Base-by-base conservation (phyloP, 2,113 vertebrate species). In the Apus apus region DNA sequence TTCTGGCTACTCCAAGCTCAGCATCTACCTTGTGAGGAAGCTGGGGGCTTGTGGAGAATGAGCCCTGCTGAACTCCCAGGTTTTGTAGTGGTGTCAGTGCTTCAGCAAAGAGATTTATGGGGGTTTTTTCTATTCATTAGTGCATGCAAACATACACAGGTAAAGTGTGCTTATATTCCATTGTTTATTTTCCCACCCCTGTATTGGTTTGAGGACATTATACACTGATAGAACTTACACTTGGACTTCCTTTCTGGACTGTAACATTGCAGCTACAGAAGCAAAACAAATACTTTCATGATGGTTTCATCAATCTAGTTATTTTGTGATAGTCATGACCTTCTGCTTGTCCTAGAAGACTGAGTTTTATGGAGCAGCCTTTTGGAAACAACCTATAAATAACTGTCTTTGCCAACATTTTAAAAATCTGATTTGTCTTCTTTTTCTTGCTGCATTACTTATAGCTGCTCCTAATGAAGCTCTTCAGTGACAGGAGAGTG, bases 101-200 rank as follows among this genome's bases (percentile, higher is more conserved):
- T 70, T 67, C 48, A 65, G 38, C 32, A 38, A 34, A 71, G 60
- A 36, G 13, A 46, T 70, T 50, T 76, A 4, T n/a, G 16, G 12
- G 3, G 2, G 6, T 20, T 51, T 38, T 60, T 82, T 46, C 36
- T 32, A 34, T 13, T 38, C 62, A 1, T 74, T 36, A 50, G 48
- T 40, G 7, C 30, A 32, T 26, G 12, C 27, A 61, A 50, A 13
- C 29, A 20, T 1, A 58, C 0, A 1, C 45, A 64, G 15, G 8
- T 30, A 5, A 72, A 65, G 26, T 4, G 7, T 32, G 13, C 8
- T 89, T 58, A 4, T 51, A 23, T 65, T 38, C 54, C 14, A 8
- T 14, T 53, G 30, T 34, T 78, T 62, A 2, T 87, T 85, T 83
- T 82, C 72, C 29, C 46, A 2, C 46, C 54, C 13, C 10, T 71